A percentile compares a stretch with the other conserved stretches of the same genome.
Conservation (phyloP, 2,113 vertebrate genomes). For the Serilophus lunatus region DNA sequence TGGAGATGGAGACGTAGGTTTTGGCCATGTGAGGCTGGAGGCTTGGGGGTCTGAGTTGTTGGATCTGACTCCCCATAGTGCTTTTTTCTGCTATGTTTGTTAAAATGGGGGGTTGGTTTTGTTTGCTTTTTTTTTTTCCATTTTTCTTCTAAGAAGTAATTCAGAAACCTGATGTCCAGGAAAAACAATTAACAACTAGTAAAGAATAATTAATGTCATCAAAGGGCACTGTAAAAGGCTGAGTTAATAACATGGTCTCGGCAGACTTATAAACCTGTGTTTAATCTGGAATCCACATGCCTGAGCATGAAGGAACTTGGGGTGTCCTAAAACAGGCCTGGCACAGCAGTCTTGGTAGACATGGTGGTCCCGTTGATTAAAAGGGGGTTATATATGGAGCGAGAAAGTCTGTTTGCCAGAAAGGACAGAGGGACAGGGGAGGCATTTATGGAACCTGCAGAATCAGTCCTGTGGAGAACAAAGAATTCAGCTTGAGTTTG, state of each 20-base stretch:
- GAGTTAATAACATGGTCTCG: conserved; percentile 60
- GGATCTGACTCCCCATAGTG: not conserved
- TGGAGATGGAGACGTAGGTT: not conserved
- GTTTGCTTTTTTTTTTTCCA: not conserved
- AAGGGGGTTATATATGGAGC: conserved; percentile 1
- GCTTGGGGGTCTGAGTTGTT: not conserved
- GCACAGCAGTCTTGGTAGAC: not conserved
- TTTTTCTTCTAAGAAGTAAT: not conserved
- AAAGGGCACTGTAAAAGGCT: conserved; percentile 52
- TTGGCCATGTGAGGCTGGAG: not conserved
- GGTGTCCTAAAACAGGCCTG: not conserved
- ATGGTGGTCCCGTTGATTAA: conserved; percentile 1
- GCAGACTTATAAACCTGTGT: conserved; percentile 19
- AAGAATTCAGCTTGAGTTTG: conserved; percentile 41
- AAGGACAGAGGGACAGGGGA: not conserved
- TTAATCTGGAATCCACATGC: conserved; percentile 20
- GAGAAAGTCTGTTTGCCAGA: conserved; percentile 5
- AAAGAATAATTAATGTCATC: conserved; percentile 66
- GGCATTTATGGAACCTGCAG: conserved; percentile 27
- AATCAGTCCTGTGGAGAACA: conserved; percentile 43
- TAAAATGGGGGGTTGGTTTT: not conserved
- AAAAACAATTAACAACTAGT: conserved; percentile 66
- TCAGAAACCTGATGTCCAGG: not conserved
- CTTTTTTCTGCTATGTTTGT: not conserved
- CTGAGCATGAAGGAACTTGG: conserved; percentile 5